Evolutionary conservation across 2,113 vertebrate genomes (phyloP), one percentile per base, ranked within the genome.

Genomic region (Larimichthys polyactis): DNA sequence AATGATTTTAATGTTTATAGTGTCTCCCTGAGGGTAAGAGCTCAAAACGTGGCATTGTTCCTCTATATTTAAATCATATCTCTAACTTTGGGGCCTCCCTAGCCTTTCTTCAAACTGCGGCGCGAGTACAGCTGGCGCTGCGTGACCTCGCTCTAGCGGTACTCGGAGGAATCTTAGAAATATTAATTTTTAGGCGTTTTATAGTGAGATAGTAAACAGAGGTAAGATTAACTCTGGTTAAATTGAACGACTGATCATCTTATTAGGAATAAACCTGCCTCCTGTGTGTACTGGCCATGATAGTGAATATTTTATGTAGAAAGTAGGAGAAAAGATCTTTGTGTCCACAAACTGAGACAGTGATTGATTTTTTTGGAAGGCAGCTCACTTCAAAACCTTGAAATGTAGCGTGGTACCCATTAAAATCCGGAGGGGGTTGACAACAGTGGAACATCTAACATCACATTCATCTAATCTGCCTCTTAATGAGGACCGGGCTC

Each of bases 21-120:
- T n/a, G 2, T 44, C 12, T 57, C 40, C 62, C 40, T 32, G 22
- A 27, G 67, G 57, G 22, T 32, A 22, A 46, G 32, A 67, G 7
- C 75, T 78, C 16, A 20, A 16, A 24, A 20, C 20, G 10, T n/a
- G n/a, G n/a, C n/a, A n/a, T n/a, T n/a, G n/a, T 5, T 15, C 40
- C 11, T 72, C 52, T 51, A 7, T 11, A 67, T 57, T 73, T 40
- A 57, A 57, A 17, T 48, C 27, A n/a, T 59, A n/a, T 75, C 54
- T 24, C 36, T 55, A 57, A 52, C 17, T 62, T 66, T 48, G 11
- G 11, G 36, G 20, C 48, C 22, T 64, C 12, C 17, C 29, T 63
- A 3, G 29, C 19, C 9, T 11, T 24, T 36, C 8, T 0, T 36
- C 36, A 36, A 36, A 36, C 36, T 36, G 36, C 7, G 32, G 32